These are phyloP conservation scores for Scaptodrosophila latifasciaeformis DNA, from an alignment of 2,888 invertebrate genomes.

Conservation along the genomic window DNA sequence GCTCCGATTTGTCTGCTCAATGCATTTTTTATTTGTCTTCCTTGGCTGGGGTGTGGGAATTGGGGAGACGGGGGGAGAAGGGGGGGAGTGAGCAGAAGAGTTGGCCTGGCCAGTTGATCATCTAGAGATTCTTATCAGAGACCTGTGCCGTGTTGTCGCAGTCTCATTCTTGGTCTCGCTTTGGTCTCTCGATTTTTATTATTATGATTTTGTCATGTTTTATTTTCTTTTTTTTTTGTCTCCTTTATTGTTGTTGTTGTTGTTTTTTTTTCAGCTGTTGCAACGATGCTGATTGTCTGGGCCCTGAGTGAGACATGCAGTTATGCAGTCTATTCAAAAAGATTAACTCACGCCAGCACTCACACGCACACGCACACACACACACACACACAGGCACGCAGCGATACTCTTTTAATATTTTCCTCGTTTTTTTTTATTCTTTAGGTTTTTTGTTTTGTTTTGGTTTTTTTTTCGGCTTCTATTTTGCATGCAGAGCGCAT, in stretches of 20 bases:
- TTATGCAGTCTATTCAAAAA: slow-evolving; percentile 54
- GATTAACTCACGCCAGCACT: background rate
- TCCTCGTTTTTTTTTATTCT: too few relatives aligned
- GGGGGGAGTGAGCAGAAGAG: slow-evolving; percentile 1
- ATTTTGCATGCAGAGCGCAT: slow-evolving; percentile 2
- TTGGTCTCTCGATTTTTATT: too few relatives aligned
- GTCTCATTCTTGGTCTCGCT: too few relatives aligned
- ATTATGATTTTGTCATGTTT: too few relatives aligned
- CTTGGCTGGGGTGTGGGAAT: background rate
- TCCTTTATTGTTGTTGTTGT: too few relatives aligned
- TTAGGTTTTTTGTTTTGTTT: too few relatives aligned
- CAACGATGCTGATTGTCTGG: too few relatives aligned
- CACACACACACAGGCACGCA: too few relatives aligned
- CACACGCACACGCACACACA: too few relatives aligned
- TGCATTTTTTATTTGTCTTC: background rate
- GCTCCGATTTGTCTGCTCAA: slow-evolving; percentile 65
- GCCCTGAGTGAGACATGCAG: slow-evolving; percentile 47
- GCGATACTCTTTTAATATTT: too few relatives aligned
- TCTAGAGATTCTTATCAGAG: slow-evolving; percentile 49
- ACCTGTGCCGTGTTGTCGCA: background rate
- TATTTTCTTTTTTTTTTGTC: too few relatives aligned
- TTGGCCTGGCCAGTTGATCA: slow-evolving; percentile 26
- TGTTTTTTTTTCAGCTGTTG: too few relatives aligned
- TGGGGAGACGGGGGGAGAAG: slow-evolving; percentile 6
- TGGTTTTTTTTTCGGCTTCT: background rate